Evolutionary conservation across 2,888 invertebrate species (phyloP), one percentile per base, ranked within the genome.

Genomic region (Torymus tubicola): DNA sequence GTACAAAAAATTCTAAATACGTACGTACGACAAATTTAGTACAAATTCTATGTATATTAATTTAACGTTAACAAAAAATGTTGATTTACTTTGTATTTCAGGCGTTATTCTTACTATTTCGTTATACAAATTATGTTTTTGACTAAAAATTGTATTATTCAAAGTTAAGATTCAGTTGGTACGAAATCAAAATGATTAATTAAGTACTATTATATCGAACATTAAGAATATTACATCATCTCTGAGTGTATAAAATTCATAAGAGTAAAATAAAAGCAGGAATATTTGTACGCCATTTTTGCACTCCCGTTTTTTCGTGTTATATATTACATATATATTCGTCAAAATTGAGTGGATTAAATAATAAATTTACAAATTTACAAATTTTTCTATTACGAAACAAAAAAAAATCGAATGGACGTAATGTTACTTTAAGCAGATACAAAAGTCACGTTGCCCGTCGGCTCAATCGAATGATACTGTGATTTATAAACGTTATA

Each of bases 391-490:
- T 73, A 42, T 42, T 42, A 70, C 13, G 5, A 42, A 68, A 21
- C 61, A 24, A 52, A 21, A 71, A 13, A 60, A 74, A 42, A 31
- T 60, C 42, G 13, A 60, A 58, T 61, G 57, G 64, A 57, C 57
- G 31, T 77, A 64, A 63, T 21, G 50, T 60, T 12, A 57, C 14
- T 60, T 21, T 2, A 14, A 63, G 2, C 14, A 68, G 11, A 63
- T 50, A 71, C 14, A 53, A 73, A 80, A 60, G 74, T 73, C 58
- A 52, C 52, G 31, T 57, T 16, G 65, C 50, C 64, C 67, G 21
- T 71, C 61, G 65, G 61, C 73, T 50, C 55, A 69, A 79, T 74
- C 73, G 64, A 79, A 79, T 55, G 67, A 57, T 57, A 74, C 79
- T 74, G 79, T 79, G 79, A 79, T 79, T 55, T 65, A 71, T 53